Evolutionary conservation across 2,113 vertebrate species (phyloP).

Genomic region (Leiothrix lutea): DNA sequence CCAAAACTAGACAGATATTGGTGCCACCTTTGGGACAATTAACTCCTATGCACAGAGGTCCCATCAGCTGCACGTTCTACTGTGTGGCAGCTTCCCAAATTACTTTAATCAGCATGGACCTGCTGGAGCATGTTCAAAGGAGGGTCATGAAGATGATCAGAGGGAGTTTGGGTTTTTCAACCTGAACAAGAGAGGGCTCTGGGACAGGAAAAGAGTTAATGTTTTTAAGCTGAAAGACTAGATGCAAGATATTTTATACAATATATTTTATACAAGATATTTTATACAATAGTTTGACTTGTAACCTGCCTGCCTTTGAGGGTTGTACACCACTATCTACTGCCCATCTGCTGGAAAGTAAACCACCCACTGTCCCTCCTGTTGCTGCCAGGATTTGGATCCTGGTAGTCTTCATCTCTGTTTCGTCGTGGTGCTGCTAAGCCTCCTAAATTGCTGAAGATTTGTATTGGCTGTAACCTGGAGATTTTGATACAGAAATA

Average conservation of each 20-base stretch:
- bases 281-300: background rate
- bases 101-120: background rate
- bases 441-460: background rate
- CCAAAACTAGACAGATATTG: background rate
- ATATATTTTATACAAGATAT: background rate
- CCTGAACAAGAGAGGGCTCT: background rate
- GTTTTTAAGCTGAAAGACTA: background rate
- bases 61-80: background rate
- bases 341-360: background rate
- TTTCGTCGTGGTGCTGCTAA: background rate
- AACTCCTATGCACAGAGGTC: background rate
- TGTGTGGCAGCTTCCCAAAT: background rate
- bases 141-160: background rate
- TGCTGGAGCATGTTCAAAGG: background rate
- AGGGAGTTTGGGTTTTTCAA: too few relatives aligned
- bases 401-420: background rate
- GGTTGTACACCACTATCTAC: accelerated
- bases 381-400: background rate
- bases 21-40: background rate
- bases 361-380: background rate
- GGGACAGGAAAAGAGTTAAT: background rate
- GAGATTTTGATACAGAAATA: background rate
- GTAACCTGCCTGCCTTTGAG: background rate
- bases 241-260: background rate
- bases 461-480: background rate